phyloP scores from a whole-genome alignment of 2,113 vertebrate genomes.

The Tringa solitaria region DNA sequence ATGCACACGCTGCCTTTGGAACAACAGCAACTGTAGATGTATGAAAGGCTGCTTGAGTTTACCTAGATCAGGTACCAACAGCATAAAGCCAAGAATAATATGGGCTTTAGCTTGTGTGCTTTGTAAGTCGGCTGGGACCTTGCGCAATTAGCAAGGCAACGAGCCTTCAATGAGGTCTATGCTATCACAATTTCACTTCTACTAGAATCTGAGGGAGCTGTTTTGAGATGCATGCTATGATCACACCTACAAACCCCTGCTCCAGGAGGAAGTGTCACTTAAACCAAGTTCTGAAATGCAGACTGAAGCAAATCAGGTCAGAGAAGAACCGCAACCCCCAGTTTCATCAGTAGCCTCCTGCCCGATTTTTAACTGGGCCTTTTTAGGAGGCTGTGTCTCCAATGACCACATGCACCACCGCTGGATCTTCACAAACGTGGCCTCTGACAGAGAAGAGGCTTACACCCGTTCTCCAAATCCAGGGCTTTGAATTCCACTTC shows the following conservation, averaged over 20 bases:
- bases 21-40: no score
- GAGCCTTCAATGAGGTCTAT: background rate
- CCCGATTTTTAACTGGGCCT: background rate
- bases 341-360: background rate
- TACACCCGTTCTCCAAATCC: background rate
- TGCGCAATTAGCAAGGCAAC: fast-evolving
- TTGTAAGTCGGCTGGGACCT: background rate
- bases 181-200: background rate
- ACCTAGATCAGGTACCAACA: background rate
- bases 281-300: background rate
- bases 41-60: background rate
- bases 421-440: background rate
- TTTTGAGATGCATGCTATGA: background rate
- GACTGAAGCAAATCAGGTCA: background rate
- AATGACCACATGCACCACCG: background rate
- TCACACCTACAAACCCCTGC: background rate
- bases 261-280: background rate
- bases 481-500: background rate
- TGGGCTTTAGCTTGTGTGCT: background rate
- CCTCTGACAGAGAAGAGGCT: background rate
- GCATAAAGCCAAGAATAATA: background rate
- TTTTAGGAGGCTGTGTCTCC: background rate
- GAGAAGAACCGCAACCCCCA: background rate
- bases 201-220: background rate
- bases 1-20: fast-evolving